A percentile compares a stretch with the other conserved stretches of the same genome.
These are phyloP conservation scores for Dugesia japonica DNA, from an alignment of 2,888 invertebrate species.

Conservation along the genomic window DNA sequence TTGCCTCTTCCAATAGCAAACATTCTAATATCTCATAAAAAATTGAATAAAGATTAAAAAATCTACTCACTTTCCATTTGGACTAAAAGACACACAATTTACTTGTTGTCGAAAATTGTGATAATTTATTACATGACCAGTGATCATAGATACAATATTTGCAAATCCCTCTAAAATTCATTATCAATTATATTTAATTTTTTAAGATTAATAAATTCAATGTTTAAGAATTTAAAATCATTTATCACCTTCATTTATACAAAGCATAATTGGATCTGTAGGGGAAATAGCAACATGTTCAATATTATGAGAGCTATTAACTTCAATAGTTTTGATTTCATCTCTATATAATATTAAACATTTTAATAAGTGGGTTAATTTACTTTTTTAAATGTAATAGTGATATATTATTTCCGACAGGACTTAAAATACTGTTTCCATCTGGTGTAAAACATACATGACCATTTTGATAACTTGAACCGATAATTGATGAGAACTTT, in stretches of 20 bases:
- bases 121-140: neutral
- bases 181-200: no score
- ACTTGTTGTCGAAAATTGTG: neutral
- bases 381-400: neutral
- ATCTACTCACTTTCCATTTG: neutral
- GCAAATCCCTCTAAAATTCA: neutral
- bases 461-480: neutral
- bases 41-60: neutral
- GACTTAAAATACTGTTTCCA: neutral
- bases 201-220: no score
- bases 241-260: neutral
- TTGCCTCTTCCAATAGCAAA: conserved; percentile 75
- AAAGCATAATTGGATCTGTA: neutral
- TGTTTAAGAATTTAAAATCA: no score
- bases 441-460: neutral
- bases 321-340: neutral
- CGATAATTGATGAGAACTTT: neutral
- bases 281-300: neutral
- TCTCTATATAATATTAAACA: neutral
- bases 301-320: neutral
- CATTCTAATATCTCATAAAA: conserved; percentile 46
- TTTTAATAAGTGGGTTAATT: neutral
- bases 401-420: neutral
- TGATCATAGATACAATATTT: neutral
- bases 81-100: neutral